Evolutionary conservation across 2,113 vertebrate species (phyloP).

Genomic region (Cyrtonyx montezumae): DNA sequence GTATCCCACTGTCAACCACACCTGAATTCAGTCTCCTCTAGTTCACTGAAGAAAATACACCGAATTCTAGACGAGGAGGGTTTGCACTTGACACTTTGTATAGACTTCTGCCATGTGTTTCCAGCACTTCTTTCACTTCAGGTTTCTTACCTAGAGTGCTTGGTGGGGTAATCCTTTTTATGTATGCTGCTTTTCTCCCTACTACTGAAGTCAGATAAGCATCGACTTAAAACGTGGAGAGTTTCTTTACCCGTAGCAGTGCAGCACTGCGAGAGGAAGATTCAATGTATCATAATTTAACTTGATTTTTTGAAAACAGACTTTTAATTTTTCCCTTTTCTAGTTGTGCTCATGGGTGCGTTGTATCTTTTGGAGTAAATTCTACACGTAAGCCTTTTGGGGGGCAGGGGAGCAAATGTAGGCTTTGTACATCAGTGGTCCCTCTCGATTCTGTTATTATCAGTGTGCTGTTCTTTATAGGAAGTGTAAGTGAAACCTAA

Average conservation of each 20-base stretch:
- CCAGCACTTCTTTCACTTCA: not conserved
- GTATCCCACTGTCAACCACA: conserved; percentile 62
- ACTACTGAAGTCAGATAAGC: not conserved
- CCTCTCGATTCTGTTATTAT: conserved; percentile 67
- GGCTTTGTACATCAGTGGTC: conserved; percentile 52
- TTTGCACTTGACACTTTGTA: conserved; percentile 49
- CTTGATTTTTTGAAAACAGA: conserved; percentile 11
- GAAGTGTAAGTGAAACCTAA: conserved; percentile 33
- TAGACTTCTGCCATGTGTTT: not conserved
- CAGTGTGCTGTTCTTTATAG: conserved; percentile 9
- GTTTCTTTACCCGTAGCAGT: conserved; percentile 6
- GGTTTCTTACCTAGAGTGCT: not conserved
- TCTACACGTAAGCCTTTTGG: conserved; percentile 16
- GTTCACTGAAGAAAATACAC: not conserved
- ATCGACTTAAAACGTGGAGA: not conserved
- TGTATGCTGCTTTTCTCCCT: conserved; percentile 2
- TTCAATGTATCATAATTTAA: conserved; percentile 5
- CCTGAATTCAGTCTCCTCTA: conserved; percentile 21
- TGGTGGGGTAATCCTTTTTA: not conserved
- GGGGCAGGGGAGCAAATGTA: not conserved
- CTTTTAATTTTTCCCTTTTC: not conserved
- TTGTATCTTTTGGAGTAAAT: conserved; percentile 43
- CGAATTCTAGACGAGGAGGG: not conserved
- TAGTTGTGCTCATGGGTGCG: conserved; percentile 20
- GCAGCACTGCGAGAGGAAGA: not conserved